These are phyloP conservation scores for Monarcha castaneiventris DNA, from an alignment of 2,113 vertebrate genomes.

Conservation along the genomic window DNA sequence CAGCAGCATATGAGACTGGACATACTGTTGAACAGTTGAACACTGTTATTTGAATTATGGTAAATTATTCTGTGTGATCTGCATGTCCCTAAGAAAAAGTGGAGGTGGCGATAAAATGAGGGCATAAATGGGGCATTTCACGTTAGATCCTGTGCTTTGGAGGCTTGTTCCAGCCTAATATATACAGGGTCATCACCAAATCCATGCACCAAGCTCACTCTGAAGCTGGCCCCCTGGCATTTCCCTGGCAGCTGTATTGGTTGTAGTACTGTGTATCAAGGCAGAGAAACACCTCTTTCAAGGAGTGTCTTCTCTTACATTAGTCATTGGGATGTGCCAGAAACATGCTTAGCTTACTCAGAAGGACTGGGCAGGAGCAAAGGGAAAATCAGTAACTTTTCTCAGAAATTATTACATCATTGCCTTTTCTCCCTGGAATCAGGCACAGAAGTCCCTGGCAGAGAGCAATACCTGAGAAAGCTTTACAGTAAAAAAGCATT, in stretches of 20 bases:
- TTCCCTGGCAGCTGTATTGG: background rate
- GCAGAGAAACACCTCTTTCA: background rate
- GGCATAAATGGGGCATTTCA: background rate
- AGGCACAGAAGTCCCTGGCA: background rate
- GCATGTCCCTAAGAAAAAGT: background rate
- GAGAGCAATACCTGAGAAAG: conserved; percentile 7
- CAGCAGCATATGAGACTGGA: background rate
- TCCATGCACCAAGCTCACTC: background rate
- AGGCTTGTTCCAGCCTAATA: background rate
- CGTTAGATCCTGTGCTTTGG: background rate
- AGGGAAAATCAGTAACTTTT: conserved; percentile 16
- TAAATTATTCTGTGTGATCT: background rate
- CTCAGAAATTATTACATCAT: conserved; percentile 17
- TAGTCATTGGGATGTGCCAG: background rate
- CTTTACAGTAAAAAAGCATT: background rate
- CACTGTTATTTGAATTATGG: background rate
- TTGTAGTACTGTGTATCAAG: background rate
- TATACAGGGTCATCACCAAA: background rate
- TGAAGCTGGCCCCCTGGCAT: background rate
- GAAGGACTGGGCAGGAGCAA: background rate
- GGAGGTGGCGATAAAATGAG: background rate
- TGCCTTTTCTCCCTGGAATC: background rate
- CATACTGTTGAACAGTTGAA: background rate
- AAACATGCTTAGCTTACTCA: background rate
- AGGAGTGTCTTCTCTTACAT: background rate